A percentile compares a stretch with the other conserved stretches of the same genome.
phyloP scores from a whole-genome alignment of 2,888 invertebrate genomes.

The Nebria salina region DNA sequence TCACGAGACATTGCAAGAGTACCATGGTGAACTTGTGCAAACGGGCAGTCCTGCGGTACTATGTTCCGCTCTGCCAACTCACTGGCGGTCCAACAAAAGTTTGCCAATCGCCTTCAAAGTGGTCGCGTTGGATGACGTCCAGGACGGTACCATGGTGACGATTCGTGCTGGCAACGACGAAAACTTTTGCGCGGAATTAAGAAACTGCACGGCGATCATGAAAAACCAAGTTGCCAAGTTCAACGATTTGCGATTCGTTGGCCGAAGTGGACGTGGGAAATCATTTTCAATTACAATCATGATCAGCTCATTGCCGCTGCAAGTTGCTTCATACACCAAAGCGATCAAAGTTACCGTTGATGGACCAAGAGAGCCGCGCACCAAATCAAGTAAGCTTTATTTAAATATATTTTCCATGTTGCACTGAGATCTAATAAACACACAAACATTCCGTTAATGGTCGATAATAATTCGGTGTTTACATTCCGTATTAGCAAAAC shows the following conservation, averaged over 20 bases:
- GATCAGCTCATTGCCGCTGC: conserved; percentile 80
- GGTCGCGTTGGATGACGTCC: conserved; percentile 90
- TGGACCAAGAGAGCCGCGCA: conserved; percentile 96
- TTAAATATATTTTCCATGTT: neutral
- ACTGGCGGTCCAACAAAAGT: conserved; percentile 98
- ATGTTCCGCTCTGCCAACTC: conserved; percentile 92
- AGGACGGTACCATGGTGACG: conserved; percentile 93
- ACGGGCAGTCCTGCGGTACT: conserved; percentile 96
- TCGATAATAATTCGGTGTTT: conserved; percentile 21
- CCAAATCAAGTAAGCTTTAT: conserved; percentile 89
- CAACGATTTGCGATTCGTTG: conserved; percentile 97
- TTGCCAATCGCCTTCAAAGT: conserved; percentile 97
- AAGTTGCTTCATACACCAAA: conserved; percentile 93
- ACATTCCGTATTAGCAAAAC: conserved; percentile 19
- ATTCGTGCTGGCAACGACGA: conserved; percentile 98
- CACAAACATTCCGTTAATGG: neutral
- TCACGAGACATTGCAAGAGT: conserved; percentile 84
- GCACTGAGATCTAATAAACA: too few species aligned
- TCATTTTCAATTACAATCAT: conserved; percentile 95
- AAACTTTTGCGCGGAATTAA: conserved; percentile 93
- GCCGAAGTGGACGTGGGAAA: conserved; percentile 96
- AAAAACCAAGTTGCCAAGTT: conserved; percentile 99
- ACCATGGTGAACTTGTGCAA: conserved; percentile 91
- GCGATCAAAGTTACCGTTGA: conserved; percentile 99
- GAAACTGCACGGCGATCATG: conserved; percentile 94